These are phyloP conservation scores for Petrocephalus schoutedeni DNA, from an alignment of 2,797 vertebrate genomes.

Conservation along the genomic window DNA sequence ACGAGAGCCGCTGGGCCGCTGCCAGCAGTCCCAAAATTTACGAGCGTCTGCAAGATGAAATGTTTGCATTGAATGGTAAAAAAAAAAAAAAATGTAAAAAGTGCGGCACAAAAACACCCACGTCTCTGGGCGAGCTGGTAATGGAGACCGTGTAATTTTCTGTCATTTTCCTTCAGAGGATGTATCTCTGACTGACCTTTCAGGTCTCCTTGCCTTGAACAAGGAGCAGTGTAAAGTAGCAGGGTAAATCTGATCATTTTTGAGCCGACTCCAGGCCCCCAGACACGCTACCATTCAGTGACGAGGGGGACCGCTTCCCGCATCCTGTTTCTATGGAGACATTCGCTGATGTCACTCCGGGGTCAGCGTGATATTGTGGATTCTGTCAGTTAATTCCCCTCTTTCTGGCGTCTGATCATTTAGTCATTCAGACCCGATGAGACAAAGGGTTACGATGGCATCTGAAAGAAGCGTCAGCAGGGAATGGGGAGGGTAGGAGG, in stretches of 20 bases:
- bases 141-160: background rate
- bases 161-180: background rate
- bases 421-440: constrained; percentile 25
- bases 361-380: constrained; percentile 35
- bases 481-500: background rate
- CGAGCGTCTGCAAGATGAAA: background rate
- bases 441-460: constrained; percentile 24
- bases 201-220: background rate
- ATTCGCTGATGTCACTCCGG: constrained; percentile 24
- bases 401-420: constrained; percentile 26
- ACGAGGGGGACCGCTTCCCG: constrained; percentile 44
- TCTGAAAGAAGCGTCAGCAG: background rate
- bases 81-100: background rate
- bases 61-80: background rate
- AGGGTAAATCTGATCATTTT: constrained; percentile 11
- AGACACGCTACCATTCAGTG: constrained; percentile 30
- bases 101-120: background rate
- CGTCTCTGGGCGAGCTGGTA: background rate
- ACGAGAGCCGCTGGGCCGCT: background rate
- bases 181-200: background rate
- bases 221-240: background rate
- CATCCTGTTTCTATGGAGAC: constrained; percentile 64
- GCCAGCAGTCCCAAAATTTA: background rate
- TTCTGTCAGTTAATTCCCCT: constrained; percentile 34
- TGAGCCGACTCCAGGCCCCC: constrained; percentile 16